Evolutionary conservation across 1,140 invertebrate species (phyloP), one percentile per base, ranked within the genome.

Genomic region (Orchesella cincta): DNA sequence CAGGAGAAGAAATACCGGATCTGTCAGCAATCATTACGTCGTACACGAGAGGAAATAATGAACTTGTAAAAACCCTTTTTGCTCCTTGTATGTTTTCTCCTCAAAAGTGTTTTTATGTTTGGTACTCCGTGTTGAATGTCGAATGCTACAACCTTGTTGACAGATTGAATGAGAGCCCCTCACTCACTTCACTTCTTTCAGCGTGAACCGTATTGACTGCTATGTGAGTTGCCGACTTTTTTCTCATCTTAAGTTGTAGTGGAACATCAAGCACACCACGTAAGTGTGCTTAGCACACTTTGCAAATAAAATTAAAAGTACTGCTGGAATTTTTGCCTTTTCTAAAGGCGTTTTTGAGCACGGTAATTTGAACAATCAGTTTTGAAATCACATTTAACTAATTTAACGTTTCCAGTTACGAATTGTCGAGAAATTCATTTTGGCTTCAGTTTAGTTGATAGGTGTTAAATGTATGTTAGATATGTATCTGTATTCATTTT

Each of bases 11-110:
- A 46, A 12, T 20, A 46, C 8, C 39, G 39, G 8, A 57, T 57
- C 52, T 57, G 8, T 57, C 52, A 57, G 52, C 52, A 57, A 23
- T 57, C 52, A 57, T 57, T 57, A 46, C 39, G n/a, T n/a, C n/a
- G 39, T 20, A 46, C 8, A 46, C 8, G 39, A 46, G 39, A 46
- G 20, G 20, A 8, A 46, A 46, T 12, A 46, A 12, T 12, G 20
- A 46, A 46, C 8, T 46, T 8, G 8, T 46, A 8, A 46, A 46
- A 20, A 12, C 8, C 39, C 20, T 46, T 8, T 12, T 8, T 46
- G 39, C 39, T 46, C 8, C 39, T 8, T 20, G 8, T 20, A 46
- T 46, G 39, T n/a, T n/a, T n/a, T n/a, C n/a, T n/a, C n/a, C n/a
- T n/a, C n/a, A n/a, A n/a, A n/a, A n/a, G n/a, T n/a, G n/a, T n/a